phyloP scores from a whole-genome alignment of 2,113 vertebrate species.

The Strix uralensis region DNA sequence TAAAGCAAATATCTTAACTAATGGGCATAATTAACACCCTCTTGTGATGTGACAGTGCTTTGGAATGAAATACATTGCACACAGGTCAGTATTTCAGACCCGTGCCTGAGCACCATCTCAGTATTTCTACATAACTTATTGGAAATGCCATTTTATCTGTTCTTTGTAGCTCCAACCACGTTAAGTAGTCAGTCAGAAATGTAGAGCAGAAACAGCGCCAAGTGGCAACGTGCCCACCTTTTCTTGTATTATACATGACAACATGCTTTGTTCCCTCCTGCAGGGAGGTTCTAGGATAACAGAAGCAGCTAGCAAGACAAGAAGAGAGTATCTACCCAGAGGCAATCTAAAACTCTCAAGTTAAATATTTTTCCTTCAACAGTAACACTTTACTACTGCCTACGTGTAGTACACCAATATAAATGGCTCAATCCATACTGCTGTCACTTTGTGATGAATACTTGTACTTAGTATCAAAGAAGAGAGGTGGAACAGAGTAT shows the following conservation, averaged over 20 bases:
- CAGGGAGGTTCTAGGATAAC: background rate
- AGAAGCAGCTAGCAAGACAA: background rate
- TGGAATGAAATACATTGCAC: background rate
- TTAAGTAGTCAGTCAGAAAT: background rate
- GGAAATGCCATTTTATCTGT: background rate
- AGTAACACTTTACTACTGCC: background rate
- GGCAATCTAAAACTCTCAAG: background rate
- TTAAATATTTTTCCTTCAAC: background rate
- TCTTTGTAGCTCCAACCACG: background rate
- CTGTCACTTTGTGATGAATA: background rate
- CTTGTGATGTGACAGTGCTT: background rate
- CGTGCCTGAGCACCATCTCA: background rate
- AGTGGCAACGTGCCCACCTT: background rate
- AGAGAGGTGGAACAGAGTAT: background rate
- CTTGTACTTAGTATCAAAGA: background rate
- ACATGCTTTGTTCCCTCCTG: background rate
- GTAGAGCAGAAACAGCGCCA: background rate
- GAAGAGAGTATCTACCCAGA: background rate
- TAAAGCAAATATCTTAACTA: background rate
- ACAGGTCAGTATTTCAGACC: background rate
- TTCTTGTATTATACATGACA: background rate
- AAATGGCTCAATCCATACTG: background rate
- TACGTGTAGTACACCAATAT: background rate
- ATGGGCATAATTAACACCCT: background rate
- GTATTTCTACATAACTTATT: background rate